Conservation (phyloP, 2,888 invertebrate genomes). For the Rhimphoctona megacephalus region DNA sequence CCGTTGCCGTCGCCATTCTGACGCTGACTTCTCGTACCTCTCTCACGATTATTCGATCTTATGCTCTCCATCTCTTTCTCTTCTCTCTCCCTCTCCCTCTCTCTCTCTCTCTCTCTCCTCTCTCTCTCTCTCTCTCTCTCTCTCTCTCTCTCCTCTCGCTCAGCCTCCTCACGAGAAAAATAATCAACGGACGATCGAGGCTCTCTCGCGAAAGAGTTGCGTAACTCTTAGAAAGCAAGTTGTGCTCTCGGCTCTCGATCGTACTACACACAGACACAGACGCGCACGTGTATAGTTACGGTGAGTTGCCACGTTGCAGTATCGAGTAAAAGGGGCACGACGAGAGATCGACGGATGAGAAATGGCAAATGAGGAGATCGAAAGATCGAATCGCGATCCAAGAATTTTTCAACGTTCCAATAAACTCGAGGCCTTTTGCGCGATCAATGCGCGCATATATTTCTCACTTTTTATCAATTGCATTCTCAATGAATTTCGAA, state of each 20-base stretch:
- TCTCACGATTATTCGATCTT: conserved; percentile 53
- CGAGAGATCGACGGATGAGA: conserved; percentile 46
- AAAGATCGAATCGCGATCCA: conserved; percentile 42
- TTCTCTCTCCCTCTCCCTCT: conserved; percentile 51
- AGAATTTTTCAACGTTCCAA: conserved; percentile 43
- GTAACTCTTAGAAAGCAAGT: conserved; percentile 81
- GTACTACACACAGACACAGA: background rate
- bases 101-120: conserved; percentile 39
- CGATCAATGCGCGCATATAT: background rate
- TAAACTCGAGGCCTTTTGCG: background rate
- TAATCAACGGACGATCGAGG: conserved; percentile 82
- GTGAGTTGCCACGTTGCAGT: conserved; percentile 28
- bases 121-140: conserved; percentile 37
- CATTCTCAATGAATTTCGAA: background rate
- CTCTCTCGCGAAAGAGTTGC: conserved; percentile 74
- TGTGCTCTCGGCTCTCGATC: conserved; percentile 29
- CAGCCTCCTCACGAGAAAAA: conserved; percentile 77
- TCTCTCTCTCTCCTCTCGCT: conserved; percentile 47
- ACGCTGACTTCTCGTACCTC: conserved; percentile 54
- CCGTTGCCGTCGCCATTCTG: conserved; percentile 66
- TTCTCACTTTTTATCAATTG: background rate
- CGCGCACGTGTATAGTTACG: background rate
- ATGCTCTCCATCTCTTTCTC: conserved; percentile 38
- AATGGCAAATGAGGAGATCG: conserved; percentile 38
- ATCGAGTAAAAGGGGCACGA: conserved; percentile 42